These are phyloP conservation scores for Drosophila ambigua DNA, from an alignment of 1,140 invertebrate species.

Conservation along the genomic window DNA sequence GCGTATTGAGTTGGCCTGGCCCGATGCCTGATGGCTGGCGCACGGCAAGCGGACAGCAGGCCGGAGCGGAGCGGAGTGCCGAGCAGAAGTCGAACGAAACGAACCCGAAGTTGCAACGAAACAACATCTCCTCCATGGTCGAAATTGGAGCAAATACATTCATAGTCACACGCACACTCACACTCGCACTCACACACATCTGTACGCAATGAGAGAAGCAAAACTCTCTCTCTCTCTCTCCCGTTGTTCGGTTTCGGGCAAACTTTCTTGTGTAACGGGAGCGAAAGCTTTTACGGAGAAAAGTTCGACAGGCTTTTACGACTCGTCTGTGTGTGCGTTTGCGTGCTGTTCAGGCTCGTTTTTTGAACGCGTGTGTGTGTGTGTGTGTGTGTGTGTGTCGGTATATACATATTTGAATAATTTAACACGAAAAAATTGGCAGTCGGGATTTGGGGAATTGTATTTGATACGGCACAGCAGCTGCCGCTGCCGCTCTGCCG, in stretches of 20 bases:
- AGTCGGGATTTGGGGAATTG: conserved; percentile 76
- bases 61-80: conserved; percentile 38
- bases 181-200: conserved; percentile 7
- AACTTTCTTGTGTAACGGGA: conserved; percentile 59
- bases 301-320: conserved; percentile 49
- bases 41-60: conserved; percentile 29
- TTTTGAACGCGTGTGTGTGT: neutral
- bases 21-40: neutral
- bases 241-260: conserved; percentile 11
- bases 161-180: conserved; percentile 33
- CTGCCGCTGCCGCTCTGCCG: conserved; percentile 2
- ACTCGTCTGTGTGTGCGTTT: conserved; percentile 6
- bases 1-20: conserved; percentile 73
- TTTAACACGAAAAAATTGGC: conserved; percentile 74
- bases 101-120: conserved; percentile 45
- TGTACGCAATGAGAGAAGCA: conserved; percentile 3
- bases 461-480: conserved; percentile 47
- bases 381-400: conserved; percentile 12
- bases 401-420: conserved; percentile 60
- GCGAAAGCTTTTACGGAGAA: conserved; percentile 63
- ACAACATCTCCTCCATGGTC: conserved; percentile 21
- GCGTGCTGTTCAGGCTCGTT: conserved; percentile 11
- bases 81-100: conserved; percentile 21
- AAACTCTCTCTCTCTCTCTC: conserved; percentile 32
- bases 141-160: conserved; percentile 75